These are phyloP conservation scores for Synanceia verrucosa DNA, from an alignment of 2,797 vertebrate genomes.

Conservation along the genomic window DNA sequence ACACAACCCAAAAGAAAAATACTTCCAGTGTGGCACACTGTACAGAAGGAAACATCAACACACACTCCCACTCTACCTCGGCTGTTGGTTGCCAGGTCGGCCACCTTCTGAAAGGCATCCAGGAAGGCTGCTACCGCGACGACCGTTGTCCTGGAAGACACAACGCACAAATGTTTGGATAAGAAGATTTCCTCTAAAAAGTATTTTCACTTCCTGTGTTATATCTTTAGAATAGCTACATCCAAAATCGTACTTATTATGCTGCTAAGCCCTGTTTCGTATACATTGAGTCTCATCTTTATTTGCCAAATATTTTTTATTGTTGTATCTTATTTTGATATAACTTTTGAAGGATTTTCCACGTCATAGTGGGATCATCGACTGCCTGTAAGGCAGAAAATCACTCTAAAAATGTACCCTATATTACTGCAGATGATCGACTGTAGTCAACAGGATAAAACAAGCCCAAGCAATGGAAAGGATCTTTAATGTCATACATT, in stretches of 20 bases:
- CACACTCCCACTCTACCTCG: conserved; percentile 83
- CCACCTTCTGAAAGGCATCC: conserved; percentile 96
- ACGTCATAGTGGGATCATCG: neutral
- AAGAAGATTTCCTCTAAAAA: neutral
- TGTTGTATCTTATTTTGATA: neutral
- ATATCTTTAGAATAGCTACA: neutral
- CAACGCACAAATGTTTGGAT: neutral
- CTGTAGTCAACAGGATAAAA: neutral
- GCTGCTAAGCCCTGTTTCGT: neutral
- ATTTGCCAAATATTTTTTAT: neutral
- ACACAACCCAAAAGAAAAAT: neutral
- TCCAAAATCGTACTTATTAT: too few species aligned
- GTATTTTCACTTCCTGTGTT: neutral
- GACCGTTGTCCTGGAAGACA: conserved; percentile 86
- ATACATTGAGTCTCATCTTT: neutral
- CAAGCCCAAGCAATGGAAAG: neutral
- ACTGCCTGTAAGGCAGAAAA: neutral
- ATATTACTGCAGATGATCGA: neutral
- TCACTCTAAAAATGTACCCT: too few species aligned
- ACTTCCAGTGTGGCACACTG: neutral
- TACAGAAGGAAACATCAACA: neutral
- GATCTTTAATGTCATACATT: neutral
- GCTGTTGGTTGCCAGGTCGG: conserved; percentile 94
- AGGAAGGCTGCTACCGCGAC: conserved; percentile 92
- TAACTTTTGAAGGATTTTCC: neutral